Conservation (phyloP, 2,888 invertebrate genomes). For the Ophion ellenae region DNA sequence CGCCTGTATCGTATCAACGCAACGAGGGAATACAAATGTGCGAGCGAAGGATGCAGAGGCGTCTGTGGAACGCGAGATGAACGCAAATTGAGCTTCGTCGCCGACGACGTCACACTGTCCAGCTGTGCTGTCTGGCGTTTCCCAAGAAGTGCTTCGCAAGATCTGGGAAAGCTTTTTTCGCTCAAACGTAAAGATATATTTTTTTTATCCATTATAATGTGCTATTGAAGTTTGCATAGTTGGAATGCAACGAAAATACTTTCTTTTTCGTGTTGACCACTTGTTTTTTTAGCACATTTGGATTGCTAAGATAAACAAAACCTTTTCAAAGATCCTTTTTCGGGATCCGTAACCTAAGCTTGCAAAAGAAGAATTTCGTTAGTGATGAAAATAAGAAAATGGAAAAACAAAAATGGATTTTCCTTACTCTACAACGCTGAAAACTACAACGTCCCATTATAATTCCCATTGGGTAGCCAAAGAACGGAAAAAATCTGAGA, state of each 20-base stretch:
- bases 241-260: no score
- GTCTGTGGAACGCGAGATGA: conserved; percentile 64
- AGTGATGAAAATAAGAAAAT: no score
- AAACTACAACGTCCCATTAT: neutral
- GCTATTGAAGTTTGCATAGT: no score
- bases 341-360: no score
- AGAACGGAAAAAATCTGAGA: no score
- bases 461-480: neutral
- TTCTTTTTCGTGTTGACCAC: no score
- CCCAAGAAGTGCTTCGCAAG: neutral
- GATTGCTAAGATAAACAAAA: no score
- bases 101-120: conserved; percentile 10
- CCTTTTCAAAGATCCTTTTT: no score
- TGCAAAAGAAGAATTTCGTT: no score
- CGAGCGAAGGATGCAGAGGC: conserved; percentile 52
- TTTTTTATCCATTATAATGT: neutral
- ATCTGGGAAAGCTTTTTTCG: neutral
- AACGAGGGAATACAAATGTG: conserved; percentile 58
- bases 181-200: neutral
- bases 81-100: conserved; percentile 66
- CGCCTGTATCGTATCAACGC: conserved; percentile 30
- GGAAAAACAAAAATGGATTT: no score
- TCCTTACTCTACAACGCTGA: no score
- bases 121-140: neutral
- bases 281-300: no score